A percentile compares a stretch with the other conserved stretches of the same genome.
phyloP scores from a whole-genome alignment of 2,113 vertebrate species.

The Lanius collurio region DNA sequence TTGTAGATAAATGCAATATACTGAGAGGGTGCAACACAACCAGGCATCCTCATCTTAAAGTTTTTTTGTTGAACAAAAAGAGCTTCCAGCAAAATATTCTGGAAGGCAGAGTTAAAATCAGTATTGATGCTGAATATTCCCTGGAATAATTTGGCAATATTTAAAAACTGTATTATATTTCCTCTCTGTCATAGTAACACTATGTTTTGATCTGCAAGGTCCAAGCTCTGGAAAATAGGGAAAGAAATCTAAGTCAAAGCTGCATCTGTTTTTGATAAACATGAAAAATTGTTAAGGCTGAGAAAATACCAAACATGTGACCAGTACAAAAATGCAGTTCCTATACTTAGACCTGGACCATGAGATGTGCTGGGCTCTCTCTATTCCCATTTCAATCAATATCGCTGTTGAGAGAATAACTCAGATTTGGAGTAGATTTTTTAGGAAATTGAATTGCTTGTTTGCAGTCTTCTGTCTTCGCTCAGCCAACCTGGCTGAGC shows the following conservation, averaged over 20 bases:
- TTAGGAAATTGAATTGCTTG: not conserved
- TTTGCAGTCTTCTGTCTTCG: not conserved
- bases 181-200: slow-evolving; percentile 24
- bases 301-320: slow-evolving; percentile 51
- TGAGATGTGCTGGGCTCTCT: not conserved
- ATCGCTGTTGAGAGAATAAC: not conserved
- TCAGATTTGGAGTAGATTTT: not conserved
- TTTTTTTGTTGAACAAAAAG: not conserved
- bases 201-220: slow-evolving; percentile 51
- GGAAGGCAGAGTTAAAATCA: not conserved
- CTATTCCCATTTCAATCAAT: not conserved
- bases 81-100: not conserved
- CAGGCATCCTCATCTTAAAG: not conserved
- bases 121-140: not conserved
- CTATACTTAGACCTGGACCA: slow-evolving; percentile 31
- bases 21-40: not conserved
- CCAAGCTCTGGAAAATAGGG: slow-evolving; percentile 24
- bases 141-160: slow-evolving; percentile 9
- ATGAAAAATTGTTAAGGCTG: slow-evolving; percentile 28
- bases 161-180: slow-evolving; percentile 53
- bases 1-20: not conserved
- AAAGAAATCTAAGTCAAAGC: slow-evolving; percentile 10
- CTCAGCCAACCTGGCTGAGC: not conserved
- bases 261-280: slow-evolving; percentile 63
- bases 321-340: slow-evolving; percentile 15